Conservation (phyloP, 1,140 invertebrate genomes). For the Orchesella cincta region DNA sequence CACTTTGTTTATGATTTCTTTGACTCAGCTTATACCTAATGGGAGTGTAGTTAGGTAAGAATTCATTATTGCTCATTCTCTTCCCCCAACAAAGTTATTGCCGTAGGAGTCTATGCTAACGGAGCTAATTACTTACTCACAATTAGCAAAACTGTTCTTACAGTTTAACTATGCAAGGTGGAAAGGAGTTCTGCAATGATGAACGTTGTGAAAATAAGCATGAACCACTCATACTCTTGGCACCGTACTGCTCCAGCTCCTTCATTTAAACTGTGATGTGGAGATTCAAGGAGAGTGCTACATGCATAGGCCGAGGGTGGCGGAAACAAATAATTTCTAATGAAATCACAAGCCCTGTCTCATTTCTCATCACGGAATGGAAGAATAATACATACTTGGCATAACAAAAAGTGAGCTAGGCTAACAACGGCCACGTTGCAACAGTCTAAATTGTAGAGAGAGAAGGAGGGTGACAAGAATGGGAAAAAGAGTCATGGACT, state of each 20-base stretch:
- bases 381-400: neutral
- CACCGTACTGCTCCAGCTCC: neutral
- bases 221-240: neutral
- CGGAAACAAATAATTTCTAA: conserved; percentile 19
- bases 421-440: neutral
- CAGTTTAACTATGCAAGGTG: neutral
- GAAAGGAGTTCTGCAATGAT: neutral
- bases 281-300: neutral
- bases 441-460: neutral
- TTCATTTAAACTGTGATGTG: neutral
- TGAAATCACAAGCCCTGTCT: conserved; percentile 3
- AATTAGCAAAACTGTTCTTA: neutral
- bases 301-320: neutral
- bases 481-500: too few relatives aligned
- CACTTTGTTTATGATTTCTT: too few relatives aligned
- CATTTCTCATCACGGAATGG: conserved; percentile 12
- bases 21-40: too few relatives aligned
- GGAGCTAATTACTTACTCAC: conserved; percentile 14
- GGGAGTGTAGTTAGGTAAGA: too few relatives aligned
- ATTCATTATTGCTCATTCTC: too few relatives aligned
- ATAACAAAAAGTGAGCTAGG: neutral
- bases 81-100: too few relatives aligned
- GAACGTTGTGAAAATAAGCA: neutral
- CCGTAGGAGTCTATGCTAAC: too few relatives aligned
- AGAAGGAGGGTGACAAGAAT: too few relatives aligned